phyloP scores from a whole-genome alignment of 2,888 invertebrate species.

The Mimumesa dahlbomi region DNA sequence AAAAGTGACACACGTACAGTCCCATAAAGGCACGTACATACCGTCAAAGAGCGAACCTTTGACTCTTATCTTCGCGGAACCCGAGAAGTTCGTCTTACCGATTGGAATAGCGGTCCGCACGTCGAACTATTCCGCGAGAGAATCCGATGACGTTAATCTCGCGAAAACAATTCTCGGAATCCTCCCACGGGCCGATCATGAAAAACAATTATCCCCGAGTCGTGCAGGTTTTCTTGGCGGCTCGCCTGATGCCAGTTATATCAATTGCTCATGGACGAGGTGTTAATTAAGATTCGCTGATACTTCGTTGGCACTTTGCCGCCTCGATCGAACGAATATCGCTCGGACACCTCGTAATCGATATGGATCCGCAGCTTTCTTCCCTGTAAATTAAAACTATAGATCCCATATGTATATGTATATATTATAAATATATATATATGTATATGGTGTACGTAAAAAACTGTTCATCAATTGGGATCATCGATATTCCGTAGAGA shows the following conservation, averaged over 20 bases:
- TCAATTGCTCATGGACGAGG: constrained; percentile 12
- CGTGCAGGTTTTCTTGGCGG: constrained; percentile 7
- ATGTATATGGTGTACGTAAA: too few relatives aligned
- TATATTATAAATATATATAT: too few relatives aligned
- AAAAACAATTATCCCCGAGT: not conserved
- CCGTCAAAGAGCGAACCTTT: too few relatives aligned
- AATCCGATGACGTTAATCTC: not conserved
- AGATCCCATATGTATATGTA: not conserved
- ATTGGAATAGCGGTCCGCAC: too few relatives aligned
- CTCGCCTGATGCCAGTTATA: constrained; percentile 8
- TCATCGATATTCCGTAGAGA: too few relatives aligned
- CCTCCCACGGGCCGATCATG: not conserved
- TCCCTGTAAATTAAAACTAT: constrained; percentile 4
- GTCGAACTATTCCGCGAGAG: too few relatives aligned
- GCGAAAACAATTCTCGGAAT: not conserved
- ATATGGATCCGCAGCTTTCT: constrained; percentile 19
- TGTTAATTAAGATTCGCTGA: constrained; percentile 42
- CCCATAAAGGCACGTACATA: too few relatives aligned
- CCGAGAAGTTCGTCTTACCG: too few relatives aligned
- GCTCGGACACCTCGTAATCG: constrained; percentile 6
- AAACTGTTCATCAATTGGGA: too few relatives aligned
- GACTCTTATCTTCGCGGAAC: too few relatives aligned
- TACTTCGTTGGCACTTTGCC: constrained; percentile 26
- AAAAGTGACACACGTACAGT: too few relatives aligned
- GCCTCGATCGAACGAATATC: not conserved